Percentiles rank a stretch among this genome's conserved stretches.
These are phyloP conservation scores for Pterostichus niger DNA, from an alignment of 2,888 invertebrate species.

Conservation along the genomic window DNA sequence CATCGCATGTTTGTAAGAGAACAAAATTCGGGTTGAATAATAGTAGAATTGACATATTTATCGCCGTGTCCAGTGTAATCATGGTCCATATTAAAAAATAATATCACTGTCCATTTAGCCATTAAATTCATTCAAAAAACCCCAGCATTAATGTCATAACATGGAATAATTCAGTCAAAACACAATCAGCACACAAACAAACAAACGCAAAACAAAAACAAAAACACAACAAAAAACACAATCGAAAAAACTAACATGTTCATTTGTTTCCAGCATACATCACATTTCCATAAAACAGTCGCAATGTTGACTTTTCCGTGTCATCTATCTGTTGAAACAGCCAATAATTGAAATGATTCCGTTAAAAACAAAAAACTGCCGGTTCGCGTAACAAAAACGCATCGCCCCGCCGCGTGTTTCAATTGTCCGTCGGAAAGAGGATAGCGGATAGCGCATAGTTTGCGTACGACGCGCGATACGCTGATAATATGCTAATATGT, in stretches of 20 bases:
- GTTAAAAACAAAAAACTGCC: conserved; percentile 58
- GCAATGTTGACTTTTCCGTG: conserved; percentile 67
- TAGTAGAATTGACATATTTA: conserved; percentile 51
- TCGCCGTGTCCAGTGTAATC: conserved; percentile 49
- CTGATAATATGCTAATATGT: conserved; percentile 72
- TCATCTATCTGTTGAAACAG: conserved; percentile 66
- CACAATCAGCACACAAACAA: conserved; percentile 61
- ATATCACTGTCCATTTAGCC: conserved; percentile 55
- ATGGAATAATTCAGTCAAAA: conserved; percentile 66
- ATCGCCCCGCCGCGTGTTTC: conserved; percentile 67
- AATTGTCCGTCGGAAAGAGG: conserved; percentile 70
- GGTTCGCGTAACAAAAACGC: conserved; percentile 55
- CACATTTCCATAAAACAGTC: conserved; percentile 65
- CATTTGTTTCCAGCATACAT: conserved; percentile 63
- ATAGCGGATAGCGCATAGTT: conserved; percentile 69
- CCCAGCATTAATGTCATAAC: conserved; percentile 62
- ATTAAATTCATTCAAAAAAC: conserved; percentile 55
- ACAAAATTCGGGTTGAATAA: conserved; percentile 20
- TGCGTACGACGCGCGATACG: conserved; percentile 53
- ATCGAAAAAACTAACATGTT: conserved; percentile 64
- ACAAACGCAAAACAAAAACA: conserved; percentile 57
- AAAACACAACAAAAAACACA: conserved; percentile 50
- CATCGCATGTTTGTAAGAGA: not conserved
- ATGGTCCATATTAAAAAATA: conserved; percentile 56
- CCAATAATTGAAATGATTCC: conserved; percentile 67